Percentiles rank a stretch among this genome's conserved stretches.
Conservation (phyloP, 2,888 invertebrate species). For the Agelastica alni region DNA sequence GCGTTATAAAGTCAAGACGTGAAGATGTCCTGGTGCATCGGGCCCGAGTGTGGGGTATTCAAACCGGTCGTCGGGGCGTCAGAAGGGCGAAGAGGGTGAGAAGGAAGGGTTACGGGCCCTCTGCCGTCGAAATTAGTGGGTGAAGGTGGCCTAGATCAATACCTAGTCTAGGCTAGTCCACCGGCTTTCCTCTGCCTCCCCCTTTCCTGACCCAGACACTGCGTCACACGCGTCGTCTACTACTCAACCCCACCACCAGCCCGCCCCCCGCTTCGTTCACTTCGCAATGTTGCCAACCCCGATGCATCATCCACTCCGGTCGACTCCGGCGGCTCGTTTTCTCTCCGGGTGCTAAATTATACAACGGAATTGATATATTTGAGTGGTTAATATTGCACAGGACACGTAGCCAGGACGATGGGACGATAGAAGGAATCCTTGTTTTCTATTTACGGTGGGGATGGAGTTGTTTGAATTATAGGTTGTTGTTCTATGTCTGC, state of each 20-base stretch:
- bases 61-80: conserved; percentile 22
- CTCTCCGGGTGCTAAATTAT: conserved; percentile 36
- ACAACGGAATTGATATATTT: conserved; percentile 34
- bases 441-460: not conserved
- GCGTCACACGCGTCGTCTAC: conserved; percentile 39
- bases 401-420: conserved; percentile 7
- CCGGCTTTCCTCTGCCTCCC: conserved; percentile 34
- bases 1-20: conserved; percentile 40
- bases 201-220: conserved; percentile 42
- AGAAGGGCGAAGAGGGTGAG: conserved; percentile 20
- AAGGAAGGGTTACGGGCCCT: conserved; percentile 27
- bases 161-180: conserved; percentile 55
- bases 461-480: not conserved
- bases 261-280: conserved; percentile 22
- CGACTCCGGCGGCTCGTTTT: conserved; percentile 12
- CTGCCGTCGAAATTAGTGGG: conserved; percentile 56
- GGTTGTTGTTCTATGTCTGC: not conserved
- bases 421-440: not conserved
- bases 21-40: conserved; percentile 40
- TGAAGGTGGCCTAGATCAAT: conserved; percentile 58
- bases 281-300: conserved; percentile 31
- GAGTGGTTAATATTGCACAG: conserved; percentile 16
- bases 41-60: conserved; percentile 29
- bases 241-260: conserved; percentile 34
- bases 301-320: conserved; percentile 24